phyloP scores from a whole-genome alignment of 2,888 invertebrate genomes.

The Chrysopilus asiliformis region DNA sequence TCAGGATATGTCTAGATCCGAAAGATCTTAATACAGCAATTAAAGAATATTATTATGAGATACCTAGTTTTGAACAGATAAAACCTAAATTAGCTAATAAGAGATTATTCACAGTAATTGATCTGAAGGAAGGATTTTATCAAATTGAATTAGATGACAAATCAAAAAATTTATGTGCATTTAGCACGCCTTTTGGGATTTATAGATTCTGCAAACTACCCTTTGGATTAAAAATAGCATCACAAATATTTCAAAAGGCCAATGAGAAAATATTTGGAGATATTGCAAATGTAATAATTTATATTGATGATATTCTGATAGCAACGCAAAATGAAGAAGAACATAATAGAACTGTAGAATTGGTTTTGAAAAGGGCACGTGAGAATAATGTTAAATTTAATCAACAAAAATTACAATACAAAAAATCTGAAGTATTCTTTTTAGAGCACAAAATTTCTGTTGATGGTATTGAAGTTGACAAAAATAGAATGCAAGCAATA shows the following conservation, averaged over 20 bases:
- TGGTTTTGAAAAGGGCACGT: slow-evolving; percentile 5
- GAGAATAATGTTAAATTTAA: slow-evolving; percentile 8
- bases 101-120: no score
- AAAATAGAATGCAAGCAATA: background rate
- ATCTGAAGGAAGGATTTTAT: no score
- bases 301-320: no score
- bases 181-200: no score
- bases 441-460: slow-evolving; percentile 2
- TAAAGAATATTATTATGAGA: no score
- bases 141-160: no score
- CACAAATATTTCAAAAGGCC: slow-evolving; percentile 15
- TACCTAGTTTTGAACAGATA: no score
- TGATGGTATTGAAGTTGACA: background rate
- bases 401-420: slow-evolving; percentile 5
- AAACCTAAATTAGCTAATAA: no score
- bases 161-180: no score
- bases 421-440: slow-evolving; percentile 4
- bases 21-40: no score
- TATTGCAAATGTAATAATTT: background rate
- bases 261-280: slow-evolving; percentile 15
- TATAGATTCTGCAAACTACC: slow-evolving; percentile 5
- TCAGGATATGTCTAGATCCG: no score
- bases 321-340: background rate
- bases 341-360: background rate
- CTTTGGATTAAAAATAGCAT: slow-evolving; percentile 11